phyloP scores from a whole-genome alignment of 2,113 vertebrate genomes.

The Antennarius striatus region DNA sequence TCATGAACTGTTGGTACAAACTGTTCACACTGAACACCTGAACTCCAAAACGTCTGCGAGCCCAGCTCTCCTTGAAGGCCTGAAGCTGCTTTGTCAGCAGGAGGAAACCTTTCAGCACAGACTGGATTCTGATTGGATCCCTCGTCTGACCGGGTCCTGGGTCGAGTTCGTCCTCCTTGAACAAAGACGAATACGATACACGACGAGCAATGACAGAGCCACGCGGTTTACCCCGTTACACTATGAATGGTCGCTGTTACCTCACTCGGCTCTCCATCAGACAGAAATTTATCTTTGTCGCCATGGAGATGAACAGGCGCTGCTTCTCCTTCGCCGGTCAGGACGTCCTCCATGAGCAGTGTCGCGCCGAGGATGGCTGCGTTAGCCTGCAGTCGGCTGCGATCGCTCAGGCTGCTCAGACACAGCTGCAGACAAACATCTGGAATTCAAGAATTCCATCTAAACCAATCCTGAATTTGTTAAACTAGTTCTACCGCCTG shows the following conservation, averaged over 20 bases:
- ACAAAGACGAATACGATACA: too few species aligned
- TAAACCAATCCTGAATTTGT: too few species aligned
- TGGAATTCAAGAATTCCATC: too few species aligned
- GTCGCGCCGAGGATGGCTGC: conserved; percentile 73
- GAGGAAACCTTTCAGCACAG: conserved; percentile 77
- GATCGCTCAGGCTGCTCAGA: conserved; percentile 70
- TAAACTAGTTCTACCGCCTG: too few species aligned
- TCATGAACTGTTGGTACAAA: conserved; percentile 70
- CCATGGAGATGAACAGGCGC: conserved; percentile 41
- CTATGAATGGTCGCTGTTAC: conserved; percentile 13
- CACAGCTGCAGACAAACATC: conserved; percentile 68
- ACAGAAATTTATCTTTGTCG: conserved; percentile 1
- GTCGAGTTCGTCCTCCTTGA: too few species aligned
- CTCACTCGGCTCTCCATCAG: conserved; percentile 7
- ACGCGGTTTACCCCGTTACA: too few species aligned
- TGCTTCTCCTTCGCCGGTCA: conserved; percentile 49
- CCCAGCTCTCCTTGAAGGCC: conserved; percentile 78
- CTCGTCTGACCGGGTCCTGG: not conserved
- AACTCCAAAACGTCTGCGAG: conserved; percentile 58
- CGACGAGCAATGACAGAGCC: too few species aligned
- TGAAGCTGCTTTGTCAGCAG: conserved; percentile 81
- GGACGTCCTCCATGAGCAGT: conserved; percentile 76
- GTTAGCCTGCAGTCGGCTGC: conserved; percentile 66
- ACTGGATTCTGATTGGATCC: conserved; percentile 33
- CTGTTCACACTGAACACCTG: conserved; percentile 47